Evolutionary conservation across 1,140 invertebrate genomes (phyloP).

Genomic region (Fragariocoptes setiger): DNA sequence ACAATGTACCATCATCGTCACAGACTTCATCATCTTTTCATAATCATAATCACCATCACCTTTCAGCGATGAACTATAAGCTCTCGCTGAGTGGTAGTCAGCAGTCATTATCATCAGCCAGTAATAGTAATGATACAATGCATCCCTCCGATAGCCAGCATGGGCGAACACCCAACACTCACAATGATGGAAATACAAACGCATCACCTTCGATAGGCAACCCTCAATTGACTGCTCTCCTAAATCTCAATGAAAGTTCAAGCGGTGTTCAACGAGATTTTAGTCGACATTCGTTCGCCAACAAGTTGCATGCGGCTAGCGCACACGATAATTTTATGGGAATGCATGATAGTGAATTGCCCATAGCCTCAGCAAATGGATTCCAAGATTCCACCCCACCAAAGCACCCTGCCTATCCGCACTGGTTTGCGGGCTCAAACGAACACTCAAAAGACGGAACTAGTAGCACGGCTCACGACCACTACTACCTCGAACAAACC

Average conservation of each 20-base stretch:
- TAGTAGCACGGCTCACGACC: too few species aligned
- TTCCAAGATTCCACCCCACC: too few species aligned
- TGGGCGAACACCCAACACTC: too few species aligned
- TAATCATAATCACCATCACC: neutral
- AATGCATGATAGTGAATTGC: neutral
- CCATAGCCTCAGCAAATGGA: too few species aligned
- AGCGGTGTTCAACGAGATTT: neutral
- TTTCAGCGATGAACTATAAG: neutral
- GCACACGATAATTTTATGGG: neutral
- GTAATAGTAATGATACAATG: neutral
- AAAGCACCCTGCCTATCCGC: too few species aligned
- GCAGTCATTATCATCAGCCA: neutral
- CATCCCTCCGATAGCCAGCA: too few species aligned
- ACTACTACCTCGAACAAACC: too few species aligned
- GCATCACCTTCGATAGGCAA: neutral
- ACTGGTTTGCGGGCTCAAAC: too few species aligned
- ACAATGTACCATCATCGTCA: conserved; percentile 13
- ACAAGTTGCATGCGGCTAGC: neutral
- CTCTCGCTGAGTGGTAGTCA: neutral
- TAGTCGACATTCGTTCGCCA: neutral
- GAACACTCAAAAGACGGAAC: neutral
- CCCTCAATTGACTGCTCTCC: neutral
- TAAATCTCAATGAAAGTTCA: neutral
- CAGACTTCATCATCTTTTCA: neutral
- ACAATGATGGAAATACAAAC: too few species aligned